Conservation (phyloP, 2,113 vertebrate genomes). For the Bufo gargarizans region DNA sequence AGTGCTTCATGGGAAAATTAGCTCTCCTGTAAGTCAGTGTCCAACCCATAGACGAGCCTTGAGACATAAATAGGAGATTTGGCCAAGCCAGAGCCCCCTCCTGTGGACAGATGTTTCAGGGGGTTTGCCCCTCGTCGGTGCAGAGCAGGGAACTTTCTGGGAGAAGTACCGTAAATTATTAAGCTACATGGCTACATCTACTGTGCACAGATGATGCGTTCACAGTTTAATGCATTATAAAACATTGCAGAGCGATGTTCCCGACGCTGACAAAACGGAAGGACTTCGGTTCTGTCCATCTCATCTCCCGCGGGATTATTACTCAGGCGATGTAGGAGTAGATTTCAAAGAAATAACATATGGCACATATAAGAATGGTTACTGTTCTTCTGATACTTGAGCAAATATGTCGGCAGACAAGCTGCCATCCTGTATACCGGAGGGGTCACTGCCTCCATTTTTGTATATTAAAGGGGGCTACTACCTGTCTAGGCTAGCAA, state of each 20-base stretch:
- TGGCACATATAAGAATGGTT: constrained; percentile 30
- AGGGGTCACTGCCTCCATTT: not conserved
- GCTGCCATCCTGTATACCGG: constrained; percentile 13
- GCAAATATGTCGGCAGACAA: not conserved
- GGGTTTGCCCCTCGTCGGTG: too few species aligned
- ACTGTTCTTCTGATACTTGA: constrained; percentile 16
- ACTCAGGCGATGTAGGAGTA: not conserved
- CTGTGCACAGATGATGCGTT: not conserved
- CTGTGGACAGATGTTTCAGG: too few species aligned
- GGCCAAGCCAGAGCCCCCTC: too few species aligned
- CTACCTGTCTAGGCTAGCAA: not conserved
- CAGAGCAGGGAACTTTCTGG: too few species aligned
- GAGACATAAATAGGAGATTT: too few species aligned
- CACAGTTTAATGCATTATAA: not conserved
- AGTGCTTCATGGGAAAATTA: too few species aligned
- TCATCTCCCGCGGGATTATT: not conserved
- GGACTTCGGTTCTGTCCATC: not conserved
- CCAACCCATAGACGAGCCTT: too few species aligned
- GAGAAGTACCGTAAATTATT: too few species aligned
- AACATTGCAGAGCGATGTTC: not conserved
- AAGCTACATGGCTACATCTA: not conserved
- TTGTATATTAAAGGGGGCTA: constrained; percentile 1
- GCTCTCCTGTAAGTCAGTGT: too few species aligned
- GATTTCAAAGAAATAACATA: constrained; percentile 17
- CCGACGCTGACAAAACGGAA: not conserved